A percentile compares a stretch with the other conserved stretches of the same genome.
Evolutionary conservation across 1,140 invertebrate genomes (phyloP).

Genomic region (Mya arenaria): DNA sequence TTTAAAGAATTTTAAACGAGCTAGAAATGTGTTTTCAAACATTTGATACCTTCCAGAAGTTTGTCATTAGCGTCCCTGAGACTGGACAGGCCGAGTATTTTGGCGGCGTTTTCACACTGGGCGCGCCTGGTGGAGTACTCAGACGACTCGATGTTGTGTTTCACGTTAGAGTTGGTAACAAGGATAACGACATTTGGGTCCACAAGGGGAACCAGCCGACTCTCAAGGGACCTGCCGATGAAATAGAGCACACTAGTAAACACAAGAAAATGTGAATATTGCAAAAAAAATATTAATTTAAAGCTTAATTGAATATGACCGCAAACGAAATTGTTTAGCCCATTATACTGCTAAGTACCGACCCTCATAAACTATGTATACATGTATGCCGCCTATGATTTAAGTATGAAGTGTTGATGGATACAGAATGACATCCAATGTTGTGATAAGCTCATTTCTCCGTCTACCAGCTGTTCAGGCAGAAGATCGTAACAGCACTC

Average conservation of each 20-base stretch:
- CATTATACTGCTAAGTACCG: conserved; percentile 90
- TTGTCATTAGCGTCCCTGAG: conserved; percentile 73
- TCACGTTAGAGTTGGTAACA: conserved; percentile 95
- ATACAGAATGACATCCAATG: too few species aligned
- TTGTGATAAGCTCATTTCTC: too few species aligned
- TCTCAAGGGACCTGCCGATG: conserved; percentile 85
- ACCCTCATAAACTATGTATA: conserved; percentile 92
- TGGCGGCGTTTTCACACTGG: conserved; percentile 90
- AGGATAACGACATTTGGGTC: conserved; percentile 86
- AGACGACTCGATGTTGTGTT: conserved; percentile 91
- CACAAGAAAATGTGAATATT: conserved; percentile 84
- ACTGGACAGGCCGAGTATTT: conserved; percentile 87
- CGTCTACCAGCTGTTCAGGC: too few species aligned
- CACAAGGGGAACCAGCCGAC: conserved; percentile 87
- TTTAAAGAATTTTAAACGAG: too few species aligned
- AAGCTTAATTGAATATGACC: too few species aligned
- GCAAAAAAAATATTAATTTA: too few species aligned
- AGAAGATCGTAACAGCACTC: too few species aligned
- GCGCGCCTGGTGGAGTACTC: conserved; percentile 91
- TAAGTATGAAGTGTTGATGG: too few species aligned
- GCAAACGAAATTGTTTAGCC: conserved; percentile 86
- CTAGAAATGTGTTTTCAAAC: too few species aligned
- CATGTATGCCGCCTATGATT: conserved; percentile 92
- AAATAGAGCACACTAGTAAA: conserved; percentile 74
- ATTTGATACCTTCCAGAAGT: conserved; percentile 78